Evolutionary conservation across 2,113 vertebrate species (phyloP).

Genomic region (Rhinogobius similis): DNA sequence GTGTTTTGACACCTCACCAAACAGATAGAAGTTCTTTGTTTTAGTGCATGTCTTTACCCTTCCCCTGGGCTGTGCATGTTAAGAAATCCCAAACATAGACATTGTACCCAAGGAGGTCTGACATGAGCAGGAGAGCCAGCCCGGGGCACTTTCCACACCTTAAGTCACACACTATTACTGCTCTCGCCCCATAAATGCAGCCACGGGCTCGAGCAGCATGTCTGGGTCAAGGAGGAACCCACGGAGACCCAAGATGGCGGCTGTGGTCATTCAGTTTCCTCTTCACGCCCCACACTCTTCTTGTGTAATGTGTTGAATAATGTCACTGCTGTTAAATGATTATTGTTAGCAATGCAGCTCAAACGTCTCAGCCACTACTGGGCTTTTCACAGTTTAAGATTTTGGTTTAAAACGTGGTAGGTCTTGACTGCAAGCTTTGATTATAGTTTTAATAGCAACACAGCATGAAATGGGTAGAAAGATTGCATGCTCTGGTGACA

Average conservation of each 20-base stretch:
- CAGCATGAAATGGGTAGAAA: not conserved
- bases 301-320: slow-evolving; percentile 61
- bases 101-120: slow-evolving; percentile 62
- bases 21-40: slow-evolving; percentile 19
- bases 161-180: slow-evolving; percentile 76
- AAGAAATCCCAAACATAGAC: slow-evolving; percentile 53
- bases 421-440: not conserved
- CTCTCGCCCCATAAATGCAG: slow-evolving; percentile 70
- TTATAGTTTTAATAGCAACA: not conserved
- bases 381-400: not conserved
- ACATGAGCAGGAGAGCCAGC: slow-evolving; percentile 65
- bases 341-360: slow-evolving; percentile 42
- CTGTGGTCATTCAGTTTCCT: slow-evolving; percentile 49
- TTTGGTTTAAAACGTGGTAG: not conserved
- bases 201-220: slow-evolving; percentile 52
- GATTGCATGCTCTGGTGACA: not conserved
- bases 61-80: slow-evolving; percentile 46
- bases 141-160: slow-evolving; percentile 71
- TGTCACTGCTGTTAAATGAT: slow-evolving; percentile 58
- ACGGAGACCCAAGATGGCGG: slow-evolving; percentile 32
- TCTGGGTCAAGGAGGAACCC: slow-evolving; percentile 61
- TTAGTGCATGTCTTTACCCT: slow-evolving; percentile 38
- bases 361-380: slow-evolving; percentile 25
- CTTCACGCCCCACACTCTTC: slow-evolving; percentile 51
- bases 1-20: not conserved